Conservation (phyloP, 2,113 vertebrate genomes). For the Typhlomys cinereus region DNA sequence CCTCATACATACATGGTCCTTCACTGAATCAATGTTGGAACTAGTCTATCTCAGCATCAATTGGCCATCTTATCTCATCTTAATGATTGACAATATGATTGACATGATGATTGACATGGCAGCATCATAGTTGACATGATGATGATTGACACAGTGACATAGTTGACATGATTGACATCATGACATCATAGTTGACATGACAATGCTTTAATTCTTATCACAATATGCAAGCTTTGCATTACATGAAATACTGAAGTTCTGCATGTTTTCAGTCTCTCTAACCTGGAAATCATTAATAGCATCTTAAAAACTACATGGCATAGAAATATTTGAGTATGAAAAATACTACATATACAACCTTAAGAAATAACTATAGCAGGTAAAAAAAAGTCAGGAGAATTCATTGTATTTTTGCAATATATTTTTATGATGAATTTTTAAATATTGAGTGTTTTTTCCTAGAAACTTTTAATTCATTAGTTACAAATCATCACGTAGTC, state of each 20-base stretch:
- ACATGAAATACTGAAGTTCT: background rate
- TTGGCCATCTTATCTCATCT: background rate
- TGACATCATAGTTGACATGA: background rate
- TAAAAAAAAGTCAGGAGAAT: background rate
- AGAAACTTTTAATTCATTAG: conserved; percentile 79
- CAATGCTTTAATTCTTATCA: conserved; percentile 24
- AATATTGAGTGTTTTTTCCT: conserved; percentile 78
- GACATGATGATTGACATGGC: no score
- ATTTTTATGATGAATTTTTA: conserved; percentile 25
- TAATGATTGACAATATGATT: background rate
- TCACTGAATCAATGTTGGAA: conserved; percentile 49
- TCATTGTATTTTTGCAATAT: conserved; percentile 17
- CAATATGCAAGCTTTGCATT: background rate
- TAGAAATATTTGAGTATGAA: conserved; percentile 56
- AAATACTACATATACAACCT: background rate
- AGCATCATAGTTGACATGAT: no score
- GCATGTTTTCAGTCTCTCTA: background rate
- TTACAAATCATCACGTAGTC: conserved; percentile 79
- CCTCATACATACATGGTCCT: conserved; percentile 17
- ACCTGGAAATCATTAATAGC: background rate
- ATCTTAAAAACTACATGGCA: background rate
- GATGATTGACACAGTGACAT: no score
- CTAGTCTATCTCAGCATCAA: background rate
- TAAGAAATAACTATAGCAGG: background rate
- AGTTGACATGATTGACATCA: no score